A percentile compares a stretch with the other conserved stretches of the same genome.
phyloP scores from a whole-genome alignment of 1,140 invertebrate species.

The Penaeus chinensis region DNA sequence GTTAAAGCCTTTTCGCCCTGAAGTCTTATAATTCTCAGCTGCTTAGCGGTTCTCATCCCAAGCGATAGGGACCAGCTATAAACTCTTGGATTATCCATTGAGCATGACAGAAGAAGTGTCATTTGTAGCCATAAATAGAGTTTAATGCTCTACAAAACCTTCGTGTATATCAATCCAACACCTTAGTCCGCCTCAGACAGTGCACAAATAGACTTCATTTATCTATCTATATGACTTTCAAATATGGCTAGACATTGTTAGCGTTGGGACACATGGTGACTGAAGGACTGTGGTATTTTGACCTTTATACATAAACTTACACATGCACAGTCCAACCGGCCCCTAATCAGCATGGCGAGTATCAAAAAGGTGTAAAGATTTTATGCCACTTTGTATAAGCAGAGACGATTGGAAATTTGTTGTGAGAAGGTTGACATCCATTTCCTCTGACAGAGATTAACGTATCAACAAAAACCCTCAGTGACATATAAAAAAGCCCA shows the following conservation, averaged over 20 bases:
- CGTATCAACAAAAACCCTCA: slow-evolving; percentile 1
- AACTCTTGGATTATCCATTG: slow-evolving; percentile 50
- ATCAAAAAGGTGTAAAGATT: slow-evolving; percentile 36
- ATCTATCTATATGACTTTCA: slow-evolving; percentile 20
- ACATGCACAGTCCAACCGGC: too few relatives aligned
- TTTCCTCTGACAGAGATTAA: slow-evolving; percentile 17
- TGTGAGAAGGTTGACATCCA: slow-evolving; percentile 17
- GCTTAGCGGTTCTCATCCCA: slow-evolving; percentile 47
- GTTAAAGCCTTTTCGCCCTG: neutral
- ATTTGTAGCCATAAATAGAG: slow-evolving; percentile 52
- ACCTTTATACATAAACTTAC: too few relatives aligned
- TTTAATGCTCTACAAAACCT: slow-evolving; percentile 51
- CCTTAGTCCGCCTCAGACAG: slow-evolving; percentile 22
- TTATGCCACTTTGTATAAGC: slow-evolving; percentile 26
- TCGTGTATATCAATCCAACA: slow-evolving; percentile 53
- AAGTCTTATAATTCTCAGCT: slow-evolving; percentile 35
- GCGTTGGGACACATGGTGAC: too few relatives aligned
- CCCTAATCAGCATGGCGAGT: slow-evolving; percentile 26
- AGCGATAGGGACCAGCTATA: slow-evolving; percentile 53
- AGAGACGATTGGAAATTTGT: slow-evolving; percentile 29
- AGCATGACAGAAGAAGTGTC: slow-evolving; percentile 57
- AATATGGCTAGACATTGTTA: slow-evolving; percentile 4
- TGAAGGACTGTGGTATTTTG: too few relatives aligned
- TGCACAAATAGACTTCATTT: slow-evolving; percentile 11
- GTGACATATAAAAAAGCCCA: neutral